Conservation (phyloP, 2,888 invertebrate species). For the Athripsodes cinereus region DNA sequence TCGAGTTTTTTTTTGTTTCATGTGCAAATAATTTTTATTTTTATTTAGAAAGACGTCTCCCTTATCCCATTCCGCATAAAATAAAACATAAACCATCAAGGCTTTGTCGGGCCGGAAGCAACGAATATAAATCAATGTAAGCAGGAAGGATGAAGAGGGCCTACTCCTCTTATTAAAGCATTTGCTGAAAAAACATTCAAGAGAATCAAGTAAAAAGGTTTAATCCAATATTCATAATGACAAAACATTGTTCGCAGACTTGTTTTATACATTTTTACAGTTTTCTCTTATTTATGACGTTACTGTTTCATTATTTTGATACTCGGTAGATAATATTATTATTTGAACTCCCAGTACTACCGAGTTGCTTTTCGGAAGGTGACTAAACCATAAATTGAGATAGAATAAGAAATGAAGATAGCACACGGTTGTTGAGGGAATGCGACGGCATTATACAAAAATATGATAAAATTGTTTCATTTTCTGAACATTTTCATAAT, state of each 20-base stretch:
- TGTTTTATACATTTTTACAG: slow-evolving; percentile 2
- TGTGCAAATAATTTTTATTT: too few relatives aligned
- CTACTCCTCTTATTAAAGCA: background rate
- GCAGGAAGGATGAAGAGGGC: slow-evolving; percentile 6
- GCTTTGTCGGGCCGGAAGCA: slow-evolving; percentile 24
- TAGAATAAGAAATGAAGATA: background rate
- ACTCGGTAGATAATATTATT: too few relatives aligned
- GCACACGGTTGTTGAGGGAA: background rate
- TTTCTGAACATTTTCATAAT: too few relatives aligned
- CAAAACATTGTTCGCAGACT: background rate
- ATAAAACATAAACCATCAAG: too few relatives aligned
- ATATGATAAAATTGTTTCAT: background rate
- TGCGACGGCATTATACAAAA: background rate
- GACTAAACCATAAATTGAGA: background rate
- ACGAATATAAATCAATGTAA: slow-evolving; percentile 24
- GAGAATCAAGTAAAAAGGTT: background rate
- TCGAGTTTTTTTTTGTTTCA: too few relatives aligned
- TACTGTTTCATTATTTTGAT: too few relatives aligned
- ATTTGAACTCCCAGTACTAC: too few relatives aligned
- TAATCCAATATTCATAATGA: background rate
- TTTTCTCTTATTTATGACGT: background rate
- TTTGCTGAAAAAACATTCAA: background rate
- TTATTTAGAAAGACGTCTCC: too few relatives aligned
- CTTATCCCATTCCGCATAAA: too few relatives aligned
- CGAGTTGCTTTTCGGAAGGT: background rate